Evolutionary conservation across 2,797 vertebrate species (phyloP), one percentile per base, ranked within the genome.

Genomic region (Gallirallus australis): DNA sequence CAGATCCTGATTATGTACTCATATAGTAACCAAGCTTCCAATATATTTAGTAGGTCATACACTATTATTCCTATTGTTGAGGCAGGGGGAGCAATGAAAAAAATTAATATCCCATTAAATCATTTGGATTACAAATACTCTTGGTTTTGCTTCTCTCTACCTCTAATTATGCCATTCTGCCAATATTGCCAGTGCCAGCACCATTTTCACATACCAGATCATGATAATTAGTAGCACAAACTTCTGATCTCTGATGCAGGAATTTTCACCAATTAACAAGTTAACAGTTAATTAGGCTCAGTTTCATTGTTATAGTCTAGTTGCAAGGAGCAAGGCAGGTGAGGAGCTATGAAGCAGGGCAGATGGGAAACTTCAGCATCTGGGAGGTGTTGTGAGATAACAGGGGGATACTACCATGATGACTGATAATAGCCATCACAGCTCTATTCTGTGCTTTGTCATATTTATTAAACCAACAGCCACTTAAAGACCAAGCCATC

Each of bases 231-330:
- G 39, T 75, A 90, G 48, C 23, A 93, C 60, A 91, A 94, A 89
- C n/a, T 91, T 86, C 80, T 89, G 76, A 94, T 86, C 82, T 89
- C 83, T 76, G 21, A 86, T 91, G 59, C 42, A 89, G 47, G 84
- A 95, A 72, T 91, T 89, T 82, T 72, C 59, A 79, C 64, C 89
- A 94, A 91, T 94, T 96, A 96, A 79, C 59, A 90, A 92, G 81
- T 92, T 86, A 96, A 63, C 84, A 89, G 81, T 84, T 95, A 95
- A 89, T 93, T 93, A 95, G 84, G 30, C 56, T 95, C 66, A 72
- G 37, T 89, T 90, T 89, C 66, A 33, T 23, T 6, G 9, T 30
- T 12, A 11, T 28, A 25, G 12, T 37, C 37, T 8, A 63, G 30
- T 9, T 63, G 35, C 64, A 92, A 69, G 63, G 33, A 85, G 8